phyloP scores from a whole-genome alignment of 2,797 vertebrate genomes.

The Myotis vivesi region DNA sequence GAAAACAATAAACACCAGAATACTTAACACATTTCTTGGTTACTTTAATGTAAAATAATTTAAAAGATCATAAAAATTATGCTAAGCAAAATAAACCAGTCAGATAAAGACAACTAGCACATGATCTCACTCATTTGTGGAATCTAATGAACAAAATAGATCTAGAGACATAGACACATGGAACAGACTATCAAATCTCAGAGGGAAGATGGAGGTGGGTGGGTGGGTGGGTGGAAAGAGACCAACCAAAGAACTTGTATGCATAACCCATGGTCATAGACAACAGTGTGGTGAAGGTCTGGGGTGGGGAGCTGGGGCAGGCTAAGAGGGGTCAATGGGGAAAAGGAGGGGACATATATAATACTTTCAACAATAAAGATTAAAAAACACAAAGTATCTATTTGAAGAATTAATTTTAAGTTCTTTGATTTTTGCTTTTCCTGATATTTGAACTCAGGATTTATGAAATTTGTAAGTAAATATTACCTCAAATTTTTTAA shows the following conservation, averaged over 20 bases:
- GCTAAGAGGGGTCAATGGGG: neutral
- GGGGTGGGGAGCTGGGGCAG: no score
- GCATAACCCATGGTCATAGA: neutral
- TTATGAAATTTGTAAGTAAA: neutral
- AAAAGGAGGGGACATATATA: neutral
- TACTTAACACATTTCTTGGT: neutral
- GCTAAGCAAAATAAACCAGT: neutral
- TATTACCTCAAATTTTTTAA: neutral
- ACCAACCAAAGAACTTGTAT: neutral
- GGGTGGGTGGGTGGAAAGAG: neutral
- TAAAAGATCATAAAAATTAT: neutral
- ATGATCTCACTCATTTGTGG: neutral
- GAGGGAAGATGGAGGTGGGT: neutral
- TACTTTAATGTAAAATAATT: neutral
- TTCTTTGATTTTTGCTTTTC: neutral
- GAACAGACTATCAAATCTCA: neutral
- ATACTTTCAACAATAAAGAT: no score
- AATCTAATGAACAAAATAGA: neutral
- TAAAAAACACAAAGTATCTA: neutral
- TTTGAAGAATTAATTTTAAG: neutral
- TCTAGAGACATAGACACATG: neutral
- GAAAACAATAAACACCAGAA: neutral
- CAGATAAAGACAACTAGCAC: neutral
- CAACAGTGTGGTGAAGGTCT: neutral
- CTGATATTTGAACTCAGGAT: neutral